Conservation (phyloP, 2,797 vertebrate genomes). For the Notamacropus eugenii region DNA sequence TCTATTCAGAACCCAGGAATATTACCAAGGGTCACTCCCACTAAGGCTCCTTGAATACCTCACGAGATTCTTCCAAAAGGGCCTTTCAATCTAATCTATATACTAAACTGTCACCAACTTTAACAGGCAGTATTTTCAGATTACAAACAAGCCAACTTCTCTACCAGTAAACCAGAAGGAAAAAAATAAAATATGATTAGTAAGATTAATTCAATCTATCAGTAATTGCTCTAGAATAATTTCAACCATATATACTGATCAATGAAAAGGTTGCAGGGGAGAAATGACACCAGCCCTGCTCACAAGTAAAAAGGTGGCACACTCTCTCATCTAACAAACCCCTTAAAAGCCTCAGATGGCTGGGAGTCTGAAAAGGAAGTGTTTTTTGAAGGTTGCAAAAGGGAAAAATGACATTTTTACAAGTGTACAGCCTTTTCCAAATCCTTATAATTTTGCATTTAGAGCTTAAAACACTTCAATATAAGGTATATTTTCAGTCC, state of each 20-base stretch:
- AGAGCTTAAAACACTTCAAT: not conserved
- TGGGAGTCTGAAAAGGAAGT: not conserved
- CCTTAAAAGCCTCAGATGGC: not conserved
- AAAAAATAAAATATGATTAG: not conserved
- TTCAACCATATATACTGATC: not conserved
- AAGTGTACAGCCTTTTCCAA: not conserved
- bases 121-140: not conserved
- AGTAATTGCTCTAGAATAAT: not conserved
- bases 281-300: not conserved
- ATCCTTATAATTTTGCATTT: not conserved
- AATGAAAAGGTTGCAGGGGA: not conserved
- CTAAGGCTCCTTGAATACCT: not conserved
- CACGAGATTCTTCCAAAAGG: not conserved
- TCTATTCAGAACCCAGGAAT: not conserved
- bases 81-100: not conserved
- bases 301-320: not conserved
- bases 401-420: not conserved
- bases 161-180: not conserved
- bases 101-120: not conserved
- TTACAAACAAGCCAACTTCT: not conserved
- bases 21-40: not conserved
- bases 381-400: not conserved
- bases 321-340: not conserved
- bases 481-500: not conserved
- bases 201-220: not conserved